A percentile compares a stretch with the other conserved stretches of the same genome.
These are phyloP conservation scores for Mythimna loreyi DNA, from an alignment of 2,888 invertebrate species.

Conservation along the genomic window DNA sequence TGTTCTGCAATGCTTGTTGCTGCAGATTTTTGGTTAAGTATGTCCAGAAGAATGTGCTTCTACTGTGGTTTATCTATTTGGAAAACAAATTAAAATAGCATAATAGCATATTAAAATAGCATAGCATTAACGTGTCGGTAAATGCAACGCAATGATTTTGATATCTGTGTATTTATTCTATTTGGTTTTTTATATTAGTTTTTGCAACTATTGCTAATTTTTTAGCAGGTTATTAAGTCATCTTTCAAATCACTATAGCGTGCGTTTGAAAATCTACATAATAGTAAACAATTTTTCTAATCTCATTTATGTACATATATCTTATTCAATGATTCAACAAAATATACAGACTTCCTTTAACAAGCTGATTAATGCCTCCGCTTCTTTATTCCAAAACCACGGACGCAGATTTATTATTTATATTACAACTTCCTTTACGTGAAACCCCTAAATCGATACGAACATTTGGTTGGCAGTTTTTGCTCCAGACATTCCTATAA, in stretches of 20 bases:
- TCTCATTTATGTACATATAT: not conserved
- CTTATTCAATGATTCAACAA: not conserved
- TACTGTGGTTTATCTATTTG: not conserved
- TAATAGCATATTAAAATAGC: too few species aligned
- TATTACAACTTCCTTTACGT: constrained; percentile 86
- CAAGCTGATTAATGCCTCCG: constrained; percentile 37
- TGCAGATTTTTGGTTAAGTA: not conserved
- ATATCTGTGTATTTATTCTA: not conserved
- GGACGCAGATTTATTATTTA: constrained; percentile 76
- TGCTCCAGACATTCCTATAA: constrained; percentile 89
- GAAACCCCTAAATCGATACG: constrained; percentile 83
- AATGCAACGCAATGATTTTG: not conserved
- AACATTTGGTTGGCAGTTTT: constrained; percentile 89
- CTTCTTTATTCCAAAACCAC: constrained; percentile 51
- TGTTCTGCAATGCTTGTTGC: not conserved
- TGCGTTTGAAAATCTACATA: not conserved
- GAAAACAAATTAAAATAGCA: not conserved
- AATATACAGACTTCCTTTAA: constrained; percentile 26
- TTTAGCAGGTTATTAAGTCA: not conserved
- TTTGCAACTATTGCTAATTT: not conserved
- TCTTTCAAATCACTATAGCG: not conserved
- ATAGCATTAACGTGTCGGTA: too few species aligned
- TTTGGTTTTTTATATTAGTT: too few species aligned
- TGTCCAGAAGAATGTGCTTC: not conserved
- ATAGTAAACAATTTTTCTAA: not conserved